Conservation (phyloP, 2,888 invertebrate genomes). For the Aquatica leii region DNA sequence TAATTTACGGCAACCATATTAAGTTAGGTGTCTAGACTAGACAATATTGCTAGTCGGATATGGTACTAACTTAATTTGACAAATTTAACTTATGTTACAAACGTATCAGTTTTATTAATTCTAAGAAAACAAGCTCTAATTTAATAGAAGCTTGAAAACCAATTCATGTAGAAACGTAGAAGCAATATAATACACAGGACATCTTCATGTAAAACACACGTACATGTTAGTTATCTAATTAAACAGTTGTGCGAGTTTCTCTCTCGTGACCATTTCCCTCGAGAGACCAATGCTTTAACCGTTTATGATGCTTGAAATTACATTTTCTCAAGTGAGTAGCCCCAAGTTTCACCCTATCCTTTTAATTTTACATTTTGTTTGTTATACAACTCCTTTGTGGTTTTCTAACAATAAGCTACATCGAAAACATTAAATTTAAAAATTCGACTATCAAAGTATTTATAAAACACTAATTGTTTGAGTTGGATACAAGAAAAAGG, state of each 20-base stretch:
- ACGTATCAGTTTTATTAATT: conserved; percentile 30
- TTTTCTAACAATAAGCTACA: conserved; percentile 12
- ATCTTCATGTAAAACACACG: conserved; percentile 46
- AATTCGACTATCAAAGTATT: background rate
- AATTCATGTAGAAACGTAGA: conserved; percentile 31
- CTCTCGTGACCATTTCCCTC: conserved; percentile 36
- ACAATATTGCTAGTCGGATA: conserved; percentile 25
- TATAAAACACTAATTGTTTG: no score
- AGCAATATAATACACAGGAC: conserved; percentile 22
- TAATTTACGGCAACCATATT: conserved; percentile 30
- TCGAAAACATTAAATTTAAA: conserved; percentile 19
- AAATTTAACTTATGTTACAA: conserved; percentile 22
- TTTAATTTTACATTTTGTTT: conserved; percentile 30
- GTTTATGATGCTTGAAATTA: conserved; percentile 42
- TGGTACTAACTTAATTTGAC: conserved; percentile 22
- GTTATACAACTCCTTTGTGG: conserved; percentile 15
- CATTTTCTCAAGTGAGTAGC: conserved; percentile 30
- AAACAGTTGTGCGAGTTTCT: conserved; percentile 44
- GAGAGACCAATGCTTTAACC: conserved; percentile 30
- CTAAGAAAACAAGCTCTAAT: conserved; percentile 26
- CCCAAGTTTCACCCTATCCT: conserved; percentile 24
- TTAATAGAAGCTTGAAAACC: no score
- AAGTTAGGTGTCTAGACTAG: conserved; percentile 26
- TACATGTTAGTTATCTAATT: conserved; percentile 49
- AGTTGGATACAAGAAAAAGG: background rate